Base-by-base conservation (phyloP, 2,888 invertebrate genomes). In the Catocala nupta region DNA sequence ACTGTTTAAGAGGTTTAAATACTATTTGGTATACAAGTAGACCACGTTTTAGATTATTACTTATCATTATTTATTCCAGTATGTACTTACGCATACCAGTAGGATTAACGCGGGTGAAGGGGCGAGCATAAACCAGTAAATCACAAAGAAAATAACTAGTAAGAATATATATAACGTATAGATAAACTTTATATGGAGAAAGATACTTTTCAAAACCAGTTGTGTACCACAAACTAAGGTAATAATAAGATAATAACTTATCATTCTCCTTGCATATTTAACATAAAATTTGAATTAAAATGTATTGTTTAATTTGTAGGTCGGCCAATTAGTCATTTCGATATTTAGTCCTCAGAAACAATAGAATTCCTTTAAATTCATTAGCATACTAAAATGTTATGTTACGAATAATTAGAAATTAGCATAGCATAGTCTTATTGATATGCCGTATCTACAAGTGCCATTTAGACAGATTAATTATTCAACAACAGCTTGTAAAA, bases 301-400 rank as follows among this genome's bases (percentile, higher is more conserved):
- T 49, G 5, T 34, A n/a, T 34, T 5, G 5, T 10, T 34, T 33
- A 36, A 47, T 47, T 47, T 47, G 13, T 55, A 55, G 45, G 42
- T 12, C 56, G 8, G 0, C 25, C 36, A 55, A 39, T 13, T 39
- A 34, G 39, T 52, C 42, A 56, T 42, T 49, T 25, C 13, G 49
- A 47, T 36, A 51, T 51, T 51, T 13, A 36, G 12, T 13, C 5
- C 12, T 49, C 39, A 6, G 43, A 66, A 55, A 66, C 63, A 63
- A 55, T 58, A 44, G 63, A 53, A 51, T 67, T 57, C 56, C 43
- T 42, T 10, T 13, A 43, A 50, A 12, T 50, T 48, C 33, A 57
- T 61, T 55, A 51, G 34, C 63, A 63, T 63, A 55, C 25, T 42
- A 51, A 63, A 63, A 63, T 63, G 58, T 55, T 63, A 51, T 49